These are phyloP conservation scores for Gyps fulvus DNA, from an alignment of 2,113 vertebrate genomes.

Conservation along the genomic window DNA sequence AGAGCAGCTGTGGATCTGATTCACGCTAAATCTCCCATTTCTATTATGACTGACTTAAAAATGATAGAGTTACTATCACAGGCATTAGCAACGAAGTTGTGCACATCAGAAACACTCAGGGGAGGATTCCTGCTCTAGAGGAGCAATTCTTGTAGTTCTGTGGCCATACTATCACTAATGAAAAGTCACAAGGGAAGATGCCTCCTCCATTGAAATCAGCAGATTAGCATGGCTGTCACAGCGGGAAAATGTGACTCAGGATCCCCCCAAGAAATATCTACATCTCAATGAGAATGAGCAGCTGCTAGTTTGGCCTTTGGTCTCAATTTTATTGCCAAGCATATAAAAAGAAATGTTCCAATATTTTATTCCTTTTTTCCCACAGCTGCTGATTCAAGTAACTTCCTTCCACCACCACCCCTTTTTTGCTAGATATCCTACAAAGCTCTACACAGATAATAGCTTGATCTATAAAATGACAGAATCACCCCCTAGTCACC, in stretches of 20 bases:
- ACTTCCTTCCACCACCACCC: background rate
- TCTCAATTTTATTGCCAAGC: constrained; percentile 34
- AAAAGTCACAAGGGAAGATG: background rate
- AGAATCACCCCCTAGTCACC: background rate
- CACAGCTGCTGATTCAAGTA: constrained; percentile 38
- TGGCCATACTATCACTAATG: background rate
- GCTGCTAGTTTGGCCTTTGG: constrained; percentile 48
- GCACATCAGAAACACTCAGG: background rate
- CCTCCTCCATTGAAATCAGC: background rate
- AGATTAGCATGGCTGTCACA: background rate
- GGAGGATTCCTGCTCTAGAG: background rate
- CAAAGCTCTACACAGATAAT: background rate
- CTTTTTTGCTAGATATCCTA: background rate
- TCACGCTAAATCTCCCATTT: background rate
- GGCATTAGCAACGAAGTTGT: background rate
- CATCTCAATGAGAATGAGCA: constrained; percentile 11
- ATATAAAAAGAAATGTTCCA: constrained; percentile 46
- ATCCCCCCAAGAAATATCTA: background rate
- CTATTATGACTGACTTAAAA: background rate
- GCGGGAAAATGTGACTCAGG: background rate
- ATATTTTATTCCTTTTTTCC: constrained; percentile 19
- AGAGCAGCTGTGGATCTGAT: background rate
- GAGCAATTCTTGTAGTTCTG: background rate
- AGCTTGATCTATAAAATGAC: constrained; percentile 5
- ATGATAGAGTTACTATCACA: background rate